Percentiles rank a stretch among this genome's conserved stretches.
These are phyloP conservation scores for Hystrix brachyura DNA, from an alignment of 2,113 vertebrate genomes.

Conservation along the genomic window DNA sequence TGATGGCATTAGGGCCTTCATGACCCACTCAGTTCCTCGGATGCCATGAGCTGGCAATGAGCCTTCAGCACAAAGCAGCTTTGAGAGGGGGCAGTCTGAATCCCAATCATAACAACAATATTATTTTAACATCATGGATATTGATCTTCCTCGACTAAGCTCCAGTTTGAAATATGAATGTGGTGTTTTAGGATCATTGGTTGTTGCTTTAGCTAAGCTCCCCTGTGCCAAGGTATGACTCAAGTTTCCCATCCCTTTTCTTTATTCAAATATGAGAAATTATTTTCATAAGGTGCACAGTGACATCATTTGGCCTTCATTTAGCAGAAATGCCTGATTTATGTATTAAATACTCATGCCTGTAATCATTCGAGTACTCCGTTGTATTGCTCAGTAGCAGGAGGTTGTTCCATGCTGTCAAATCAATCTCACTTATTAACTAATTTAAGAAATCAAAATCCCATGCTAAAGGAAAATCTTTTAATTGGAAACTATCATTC, in stretches of 20 bases:
- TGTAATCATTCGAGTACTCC: background rate
- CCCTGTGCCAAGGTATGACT: background rate
- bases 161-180: background rate
- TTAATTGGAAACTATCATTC: constrained; percentile 23
- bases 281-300: background rate
- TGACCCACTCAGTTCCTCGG: background rate
- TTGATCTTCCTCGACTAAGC: background rate
- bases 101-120: background rate
- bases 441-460: background rate
- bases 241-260: background rate
- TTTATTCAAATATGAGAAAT: constrained; percentile 29
- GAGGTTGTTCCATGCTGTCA: background rate
- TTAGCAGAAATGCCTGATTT: constrained; percentile 3
- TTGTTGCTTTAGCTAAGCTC: background rate
- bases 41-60: background rate
- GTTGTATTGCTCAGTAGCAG: background rate
- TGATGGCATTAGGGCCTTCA: background rate
- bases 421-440: constrained; percentile 7
- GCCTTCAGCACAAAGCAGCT: background rate
- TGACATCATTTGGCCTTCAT: constrained; percentile 6
- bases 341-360: background rate
- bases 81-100: background rate
- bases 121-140: background rate
- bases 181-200: background rate
- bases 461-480: background rate